Evolutionary conservation across 2,113 vertebrate species (phyloP).

Genomic region (Nothocercus julius): DNA sequence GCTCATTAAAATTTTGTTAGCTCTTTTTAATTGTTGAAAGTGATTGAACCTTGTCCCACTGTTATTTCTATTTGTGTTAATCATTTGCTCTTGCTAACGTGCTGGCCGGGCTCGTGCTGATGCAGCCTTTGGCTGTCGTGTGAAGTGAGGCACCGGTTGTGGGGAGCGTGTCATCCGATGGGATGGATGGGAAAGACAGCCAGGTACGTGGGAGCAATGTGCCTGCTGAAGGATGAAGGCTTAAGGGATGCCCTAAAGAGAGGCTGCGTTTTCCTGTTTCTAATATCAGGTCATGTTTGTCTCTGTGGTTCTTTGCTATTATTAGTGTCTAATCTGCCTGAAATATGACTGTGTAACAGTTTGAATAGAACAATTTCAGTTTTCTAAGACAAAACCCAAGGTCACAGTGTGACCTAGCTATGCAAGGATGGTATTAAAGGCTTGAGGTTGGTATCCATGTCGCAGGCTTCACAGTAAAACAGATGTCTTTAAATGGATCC

Average conservation of each 20-base stretch:
- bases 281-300: not conserved
- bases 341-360: not conserved
- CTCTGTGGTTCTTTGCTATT: not conserved
- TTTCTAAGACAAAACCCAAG: not conserved
- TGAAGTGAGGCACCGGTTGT: not conserved
- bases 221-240: not conserved
- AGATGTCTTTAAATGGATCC: not conserved
- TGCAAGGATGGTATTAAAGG: not conserved
- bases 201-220: not conserved
- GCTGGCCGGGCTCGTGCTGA: not conserved
- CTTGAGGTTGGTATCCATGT: not conserved
- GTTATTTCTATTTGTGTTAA: constrained; percentile 9
- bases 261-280: not conserved
- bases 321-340: not conserved
- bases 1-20: constrained; percentile 1
- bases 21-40: not conserved
- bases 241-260: not conserved
- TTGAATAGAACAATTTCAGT: not conserved
- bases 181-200: not conserved
- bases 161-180: not conserved
- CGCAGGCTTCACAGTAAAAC: not conserved
- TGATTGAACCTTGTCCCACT: constrained; percentile 11
- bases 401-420: not conserved
- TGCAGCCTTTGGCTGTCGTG: not conserved
- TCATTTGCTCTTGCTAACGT: constrained; percentile 44